A percentile compares a stretch with the other conserved stretches of the same genome.
phyloP scores from a whole-genome alignment of 1,140 invertebrate genomes.

The Maconellicoccus hirsutus region DNA sequence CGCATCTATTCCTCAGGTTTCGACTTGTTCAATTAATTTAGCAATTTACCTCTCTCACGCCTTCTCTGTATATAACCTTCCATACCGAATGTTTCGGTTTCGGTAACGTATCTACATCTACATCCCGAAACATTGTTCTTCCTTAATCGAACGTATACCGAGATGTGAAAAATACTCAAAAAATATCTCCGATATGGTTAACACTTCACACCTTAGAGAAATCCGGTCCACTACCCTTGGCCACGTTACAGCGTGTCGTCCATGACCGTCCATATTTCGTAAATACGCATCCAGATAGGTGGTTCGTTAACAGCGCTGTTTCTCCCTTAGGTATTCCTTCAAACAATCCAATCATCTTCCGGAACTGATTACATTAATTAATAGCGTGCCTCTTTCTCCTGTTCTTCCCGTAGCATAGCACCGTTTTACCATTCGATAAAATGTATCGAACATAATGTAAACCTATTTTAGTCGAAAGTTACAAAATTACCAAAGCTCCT shows the following conservation, averaged over 20 bases:
- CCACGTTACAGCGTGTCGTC: too few relatives aligned
- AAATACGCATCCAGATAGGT: background rate
- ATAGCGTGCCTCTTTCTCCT: background rate
- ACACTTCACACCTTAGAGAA: too few relatives aligned
- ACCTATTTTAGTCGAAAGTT: background rate
- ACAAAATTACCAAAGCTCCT: background rate
- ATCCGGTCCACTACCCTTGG: too few relatives aligned
- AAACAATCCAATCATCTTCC: conserved; percentile 2
- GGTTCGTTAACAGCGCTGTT: background rate
- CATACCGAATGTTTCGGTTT: background rate
- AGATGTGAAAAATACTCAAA: too few relatives aligned
- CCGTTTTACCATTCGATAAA: background rate
- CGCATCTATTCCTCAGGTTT: too few relatives aligned
- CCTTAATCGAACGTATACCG: too few relatives aligned
- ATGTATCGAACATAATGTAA: background rate
- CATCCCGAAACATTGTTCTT: too few relatives aligned
- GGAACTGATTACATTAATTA: conserved; percentile 9
- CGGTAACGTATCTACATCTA: background rate
- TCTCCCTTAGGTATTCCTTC: background rate
- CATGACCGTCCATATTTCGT: background rate
- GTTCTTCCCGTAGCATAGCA: background rate
- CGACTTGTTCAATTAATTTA: background rate
- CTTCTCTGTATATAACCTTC: background rate
- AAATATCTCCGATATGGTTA: too few relatives aligned
- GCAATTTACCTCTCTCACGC: background rate